Conservation (phyloP, 1,140 invertebrate species). For the Nebria ingens region DNA sequence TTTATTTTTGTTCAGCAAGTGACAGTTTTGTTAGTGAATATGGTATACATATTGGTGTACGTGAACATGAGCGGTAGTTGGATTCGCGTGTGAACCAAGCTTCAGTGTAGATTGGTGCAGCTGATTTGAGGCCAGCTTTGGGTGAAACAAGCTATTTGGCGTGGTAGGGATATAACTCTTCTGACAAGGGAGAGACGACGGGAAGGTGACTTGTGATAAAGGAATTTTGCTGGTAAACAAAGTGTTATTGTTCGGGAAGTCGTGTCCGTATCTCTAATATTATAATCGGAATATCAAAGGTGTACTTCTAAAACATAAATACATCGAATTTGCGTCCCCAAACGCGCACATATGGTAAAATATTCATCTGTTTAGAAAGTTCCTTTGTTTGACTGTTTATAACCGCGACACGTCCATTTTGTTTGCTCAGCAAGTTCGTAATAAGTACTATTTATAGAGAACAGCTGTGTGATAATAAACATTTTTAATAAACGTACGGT, state of each 20-base stretch:
- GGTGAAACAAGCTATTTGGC: neutral
- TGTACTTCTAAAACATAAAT: neutral
- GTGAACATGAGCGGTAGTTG: too few species aligned
- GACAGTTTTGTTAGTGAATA: too few species aligned
- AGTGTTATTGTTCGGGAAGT: neutral
- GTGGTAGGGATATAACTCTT: neutral
- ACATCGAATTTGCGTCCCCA: slow-evolving; percentile 7
- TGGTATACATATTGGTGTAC: too few species aligned
- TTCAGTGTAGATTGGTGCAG: neutral
- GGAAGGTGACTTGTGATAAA: slow-evolving; percentile 6
- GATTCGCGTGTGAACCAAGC: too few species aligned
- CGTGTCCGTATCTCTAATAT: neutral
- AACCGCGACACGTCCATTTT: slow-evolving; percentile 10
- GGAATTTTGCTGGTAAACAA: slow-evolving; percentile 7
- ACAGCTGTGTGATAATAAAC: slow-evolving; percentile 13
- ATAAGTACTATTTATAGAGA: neutral
- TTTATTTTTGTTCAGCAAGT: too few species aligned
- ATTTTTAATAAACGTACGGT: neutral
- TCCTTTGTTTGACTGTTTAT: slow-evolving; percentile 11
- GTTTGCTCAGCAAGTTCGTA: slow-evolving; percentile 6
- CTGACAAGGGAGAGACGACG: neutral
- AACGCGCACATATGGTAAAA: slow-evolving; percentile 2
- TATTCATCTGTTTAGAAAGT: slow-evolving; percentile 8
- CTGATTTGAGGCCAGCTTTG: slow-evolving; percentile 2
- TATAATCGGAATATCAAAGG: neutral